phyloP scores from a whole-genome alignment of 2,888 invertebrate genomes.

The Hyposoter dolosus region DNA sequence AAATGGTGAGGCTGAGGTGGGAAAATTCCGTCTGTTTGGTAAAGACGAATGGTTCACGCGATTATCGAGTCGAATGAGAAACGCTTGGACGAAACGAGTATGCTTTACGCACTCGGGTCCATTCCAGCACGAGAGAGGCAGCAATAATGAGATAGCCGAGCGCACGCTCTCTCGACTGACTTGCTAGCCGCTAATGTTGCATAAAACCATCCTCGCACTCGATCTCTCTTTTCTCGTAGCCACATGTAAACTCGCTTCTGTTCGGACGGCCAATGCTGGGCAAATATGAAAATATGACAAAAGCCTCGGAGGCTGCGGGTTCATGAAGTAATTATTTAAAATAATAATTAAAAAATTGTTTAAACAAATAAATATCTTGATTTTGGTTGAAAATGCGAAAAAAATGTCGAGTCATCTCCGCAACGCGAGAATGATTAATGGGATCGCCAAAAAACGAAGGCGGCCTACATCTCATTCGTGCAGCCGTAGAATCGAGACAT shows the following conservation, averaged over 20 bases:
- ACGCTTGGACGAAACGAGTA: neutral
- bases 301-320: neutral
- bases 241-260: neutral
- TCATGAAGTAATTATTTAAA: neutral
- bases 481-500: neutral
- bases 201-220: constrained; percentile 38
- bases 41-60: constrained; percentile 1
- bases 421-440: constrained; percentile 16
- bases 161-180: neutral
- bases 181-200: constrained; percentile 41
- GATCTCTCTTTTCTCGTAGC: constrained; percentile 59
- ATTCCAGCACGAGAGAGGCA: constrained; percentile 17
- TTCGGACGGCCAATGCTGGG: constrained; percentile 9
- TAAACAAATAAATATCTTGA: neutral
- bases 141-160: constrained; percentile 16
- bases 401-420: neutral
- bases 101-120: constrained; percentile 29
- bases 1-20: neutral
- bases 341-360: neutral
- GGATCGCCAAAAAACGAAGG: constrained; percentile 40
- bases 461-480: constrained; percentile 28
- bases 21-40: neutral
- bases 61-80: neutral
- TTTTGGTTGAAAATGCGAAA: neutral
- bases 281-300: constrained; percentile 9